Base-by-base conservation (phyloP, 1,140 invertebrate genomes). In the Macrocentrus cingulum region DNA sequence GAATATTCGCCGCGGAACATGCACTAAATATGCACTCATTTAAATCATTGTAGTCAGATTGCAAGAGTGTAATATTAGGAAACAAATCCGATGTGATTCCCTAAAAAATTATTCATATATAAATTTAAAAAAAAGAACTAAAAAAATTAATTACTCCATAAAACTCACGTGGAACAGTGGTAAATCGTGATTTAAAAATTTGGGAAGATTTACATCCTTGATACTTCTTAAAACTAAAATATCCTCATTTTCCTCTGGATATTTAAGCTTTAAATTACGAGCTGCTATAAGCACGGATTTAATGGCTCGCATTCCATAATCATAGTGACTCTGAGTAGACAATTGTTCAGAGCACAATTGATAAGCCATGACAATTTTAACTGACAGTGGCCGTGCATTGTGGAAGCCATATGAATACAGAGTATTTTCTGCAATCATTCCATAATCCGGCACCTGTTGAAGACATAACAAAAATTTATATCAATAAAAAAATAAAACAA, bases 301-400 rank as follows among this genome's bases (percentile, higher is more conserved):
- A 0, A 95, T 91, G 13, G 91, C 91, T 62, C 91, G 82, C 90
- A 93, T 92, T 18, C 88, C 95, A 69, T 97, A 97, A 84, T 98
- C 95, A 71, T 98, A 98, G 82, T 98, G 95, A 72, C 88, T 88
- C 75, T 98, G 95, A 7, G 91, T 94, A 0, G 94, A 97, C 44
- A 98, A 79, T 77, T 97, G 94, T 72, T 97, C 95, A 0, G 94
- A 96, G 68, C 95, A 98, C 3, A 98, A 80, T 59, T 89, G 84
- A 77, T 97, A 97, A 0, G 92, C 94, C 53, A 94, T 92, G 1
- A 97, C 94, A 65, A 98, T 97, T 82, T 98, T 98, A 0, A 96
- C 84, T 0, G 94, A 91, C 16, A 98, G 78, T 1, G 92, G 88
- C 59, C 93, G 87, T 1, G 94, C 94, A 42, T 89, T 88, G 7